Percentiles rank a stretch among this genome's conserved stretches.
phyloP scores from a whole-genome alignment of 2,113 vertebrate species.

The Chrysemys picta region DNA sequence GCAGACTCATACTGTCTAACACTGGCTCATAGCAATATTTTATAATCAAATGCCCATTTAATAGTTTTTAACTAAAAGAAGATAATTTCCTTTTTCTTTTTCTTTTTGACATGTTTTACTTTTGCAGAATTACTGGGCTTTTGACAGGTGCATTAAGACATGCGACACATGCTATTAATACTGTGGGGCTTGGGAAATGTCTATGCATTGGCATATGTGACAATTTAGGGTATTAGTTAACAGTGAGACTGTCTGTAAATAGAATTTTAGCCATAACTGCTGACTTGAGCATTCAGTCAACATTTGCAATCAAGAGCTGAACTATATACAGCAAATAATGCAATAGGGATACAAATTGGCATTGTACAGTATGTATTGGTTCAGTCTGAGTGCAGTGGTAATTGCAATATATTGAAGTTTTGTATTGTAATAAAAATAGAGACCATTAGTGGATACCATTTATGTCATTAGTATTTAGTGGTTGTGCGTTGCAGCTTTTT shows the following conservation, averaged over 20 bases:
- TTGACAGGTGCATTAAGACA: constrained; percentile 48
- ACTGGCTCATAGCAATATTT: background rate
- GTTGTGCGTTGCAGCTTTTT: constrained; percentile 88
- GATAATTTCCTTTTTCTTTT: constrained; percentile 25
- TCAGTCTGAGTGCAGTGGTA: constrained; percentile 80
- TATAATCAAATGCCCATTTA: background rate
- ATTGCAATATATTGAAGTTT: constrained; percentile 88
- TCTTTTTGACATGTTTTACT: constrained; percentile 34
- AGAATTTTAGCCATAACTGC: constrained; percentile 30
- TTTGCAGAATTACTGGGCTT: constrained; percentile 55
- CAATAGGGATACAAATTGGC: constrained; percentile 7
- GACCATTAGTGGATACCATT: constrained; percentile 90
- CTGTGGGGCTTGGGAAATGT: constrained; percentile 47
- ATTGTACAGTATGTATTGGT: constrained; percentile 51
- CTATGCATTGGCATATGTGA: constrained; percentile 62
- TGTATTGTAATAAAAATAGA: constrained; percentile 88
- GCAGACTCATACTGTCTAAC: background rate
- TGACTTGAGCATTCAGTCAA: constrained; percentile 53
- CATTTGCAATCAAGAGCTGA: background rate
- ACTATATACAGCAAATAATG: constrained; percentile 46
- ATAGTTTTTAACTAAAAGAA: constrained; percentile 7
- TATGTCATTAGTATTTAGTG: constrained; percentile 90
- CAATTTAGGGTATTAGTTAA: constrained; percentile 63
- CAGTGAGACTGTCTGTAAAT: constrained; percentile 43
- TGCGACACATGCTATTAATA: constrained; percentile 44